Percentiles rank a stretch among this genome's conserved stretches.
Evolutionary conservation across 2,888 invertebrate genomes (phyloP).

Genomic region (Synergus itoensis): DNA sequence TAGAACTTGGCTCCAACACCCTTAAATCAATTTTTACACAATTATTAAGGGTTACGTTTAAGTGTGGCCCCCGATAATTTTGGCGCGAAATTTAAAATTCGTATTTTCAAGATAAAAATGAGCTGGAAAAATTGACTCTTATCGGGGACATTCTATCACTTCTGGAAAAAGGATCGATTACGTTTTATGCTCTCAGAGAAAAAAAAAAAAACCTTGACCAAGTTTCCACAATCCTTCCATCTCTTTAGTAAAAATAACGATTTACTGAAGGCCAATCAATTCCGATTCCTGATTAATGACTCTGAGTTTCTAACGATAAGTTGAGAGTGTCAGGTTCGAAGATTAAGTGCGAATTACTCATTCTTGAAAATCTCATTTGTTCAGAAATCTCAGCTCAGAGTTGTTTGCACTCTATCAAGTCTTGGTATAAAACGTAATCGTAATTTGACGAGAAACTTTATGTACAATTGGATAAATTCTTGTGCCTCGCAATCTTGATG

Average conservation of each 20-base stretch:
- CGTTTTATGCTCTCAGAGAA: neutral
- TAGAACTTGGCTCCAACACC: too few relatives aligned
- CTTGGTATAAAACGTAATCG: slow-evolving; percentile 28
- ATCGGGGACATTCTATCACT: slow-evolving; percentile 21
- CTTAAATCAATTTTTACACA: neutral
- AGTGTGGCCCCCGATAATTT: too few relatives aligned
- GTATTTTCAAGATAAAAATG: neutral
- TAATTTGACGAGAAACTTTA: neutral
- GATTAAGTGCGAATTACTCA: slow-evolving; percentile 4
- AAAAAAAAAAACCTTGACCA: slow-evolving; percentile 34
- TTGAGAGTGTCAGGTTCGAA: slow-evolving; percentile 10
- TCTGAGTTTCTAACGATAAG: neutral
- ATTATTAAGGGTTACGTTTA: too few relatives aligned
- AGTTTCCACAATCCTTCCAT: slow-evolving; percentile 6
- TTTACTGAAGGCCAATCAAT: slow-evolving; percentile 16
- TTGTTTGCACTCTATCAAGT: slow-evolving; percentile 5
- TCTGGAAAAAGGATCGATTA: slow-evolving; percentile 26
- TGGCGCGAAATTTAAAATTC: neutral
- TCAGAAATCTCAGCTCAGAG: neutral
- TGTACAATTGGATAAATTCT: slow-evolving; percentile 27
- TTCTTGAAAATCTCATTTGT: slow-evolving; percentile 19
- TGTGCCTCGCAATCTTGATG: slow-evolving; percentile 26
- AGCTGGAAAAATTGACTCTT: neutral
- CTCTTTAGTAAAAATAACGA: slow-evolving; percentile 8
- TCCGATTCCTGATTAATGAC: slow-evolving; percentile 17